Conservation (phyloP, 2,113 vertebrate species). For the Ploceus nigricollis region DNA sequence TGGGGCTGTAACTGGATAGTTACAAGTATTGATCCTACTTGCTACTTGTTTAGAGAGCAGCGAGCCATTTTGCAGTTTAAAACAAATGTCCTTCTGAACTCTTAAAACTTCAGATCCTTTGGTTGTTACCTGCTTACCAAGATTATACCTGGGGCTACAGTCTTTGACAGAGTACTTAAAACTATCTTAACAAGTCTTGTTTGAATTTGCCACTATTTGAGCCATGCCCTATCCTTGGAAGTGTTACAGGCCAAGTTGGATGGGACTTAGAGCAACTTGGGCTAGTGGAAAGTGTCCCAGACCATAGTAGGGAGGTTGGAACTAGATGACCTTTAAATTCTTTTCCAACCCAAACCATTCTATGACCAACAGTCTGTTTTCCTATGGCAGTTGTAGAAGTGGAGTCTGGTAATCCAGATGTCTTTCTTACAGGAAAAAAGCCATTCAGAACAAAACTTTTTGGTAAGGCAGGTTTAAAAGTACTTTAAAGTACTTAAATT, state of each 20-base stretch:
- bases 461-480: not conserved
- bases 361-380: not conserved
- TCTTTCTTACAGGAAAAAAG: not conserved
- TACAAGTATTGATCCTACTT: not conserved
- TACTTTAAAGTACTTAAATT: not conserved
- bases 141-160: not conserved
- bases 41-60: not conserved
- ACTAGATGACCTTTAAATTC: not conserved
- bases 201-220: not conserved
- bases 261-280: not conserved
- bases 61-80: not conserved
- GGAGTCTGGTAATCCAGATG: not conserved
- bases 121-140: not conserved
- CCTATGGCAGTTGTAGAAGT: not conserved
- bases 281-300: not conserved
- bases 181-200: not conserved
- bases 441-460: not conserved
- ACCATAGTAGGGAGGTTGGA: not conserved
- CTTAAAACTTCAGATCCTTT: not conserved
- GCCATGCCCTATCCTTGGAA: not conserved
- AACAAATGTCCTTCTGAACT: not conserved
- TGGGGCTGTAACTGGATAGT: not conserved
- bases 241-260: not conserved
- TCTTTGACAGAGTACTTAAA: not conserved
- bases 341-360: not conserved